These are phyloP conservation scores for Philopotamus ludificatus DNA, from an alignment of 1,140 invertebrate genomes.

Conservation along the genomic window DNA sequence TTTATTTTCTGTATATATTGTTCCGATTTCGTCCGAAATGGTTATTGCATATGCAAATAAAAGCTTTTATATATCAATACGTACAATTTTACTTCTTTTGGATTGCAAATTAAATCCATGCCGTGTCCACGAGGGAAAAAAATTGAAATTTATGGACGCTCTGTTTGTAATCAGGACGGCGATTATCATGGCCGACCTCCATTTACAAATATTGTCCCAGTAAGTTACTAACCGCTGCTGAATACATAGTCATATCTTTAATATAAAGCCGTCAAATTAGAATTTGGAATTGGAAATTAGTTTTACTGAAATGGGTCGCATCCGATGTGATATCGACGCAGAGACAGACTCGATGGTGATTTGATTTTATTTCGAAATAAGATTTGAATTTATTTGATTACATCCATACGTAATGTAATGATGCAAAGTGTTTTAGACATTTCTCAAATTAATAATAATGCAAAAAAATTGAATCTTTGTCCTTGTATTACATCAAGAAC, in stretches of 20 bases:
- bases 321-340: not conserved
- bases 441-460: too few species aligned
- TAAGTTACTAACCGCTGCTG: not conserved
- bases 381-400: too few species aligned
- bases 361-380: too few species aligned
- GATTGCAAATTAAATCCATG: slow-evolving; percentile 7
- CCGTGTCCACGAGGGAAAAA: too few species aligned
- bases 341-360: too few species aligned
- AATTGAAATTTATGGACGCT: not conserved
- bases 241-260: not conserved
- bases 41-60: slow-evolving; percentile 20
- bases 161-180: not conserved
- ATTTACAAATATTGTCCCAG: not conserved
- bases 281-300: too few species aligned
- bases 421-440: too few species aligned
- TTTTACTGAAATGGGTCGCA: not conserved
- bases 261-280: not conserved
- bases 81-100: not conserved
- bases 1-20: too few species aligned
- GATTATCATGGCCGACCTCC: not conserved
- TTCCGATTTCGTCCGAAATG: too few species aligned
- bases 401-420: too few species aligned
- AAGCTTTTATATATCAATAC: slow-evolving; percentile 16
- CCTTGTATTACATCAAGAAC: too few species aligned
- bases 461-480: too few species aligned